Base-by-base conservation (phyloP, 2,797 vertebrate genomes). In the Mallotus villosus region DNA sequence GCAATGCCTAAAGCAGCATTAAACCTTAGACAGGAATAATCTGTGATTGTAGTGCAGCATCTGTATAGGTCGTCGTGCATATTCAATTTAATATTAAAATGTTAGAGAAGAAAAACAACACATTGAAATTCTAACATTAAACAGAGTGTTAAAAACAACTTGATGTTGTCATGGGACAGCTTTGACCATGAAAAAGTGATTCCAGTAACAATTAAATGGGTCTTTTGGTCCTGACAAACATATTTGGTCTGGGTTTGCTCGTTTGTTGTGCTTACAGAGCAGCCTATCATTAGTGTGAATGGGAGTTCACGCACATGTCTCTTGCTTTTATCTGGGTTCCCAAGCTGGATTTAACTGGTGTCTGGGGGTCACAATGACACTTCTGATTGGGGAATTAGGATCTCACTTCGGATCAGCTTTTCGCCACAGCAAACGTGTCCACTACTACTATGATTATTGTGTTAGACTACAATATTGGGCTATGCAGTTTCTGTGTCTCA, bases 161-260 rank as follows among this genome's bases (percentile, higher is more conserved):
- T 4, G 24, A 32, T 14, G n/a, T 41, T 0, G 5, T 62, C 53
- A 32, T 67, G 5, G 32, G 51, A 74, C 85, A 77, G 73, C 80
- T 82, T 82, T 74, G 59, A 78, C 27, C 34, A 12, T 68, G 63
- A 84, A 65, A 73, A 37, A 59, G 41, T 80, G 68, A 78, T 84
- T 82, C 78, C 82, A 68, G 58, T 75, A 74, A 60, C 77, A 57
- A 91, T 87, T 89, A 90, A 91, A 90, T 55, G 59, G 29, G 34
- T n/a, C 22, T 24, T 29, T 76, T 79, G 24, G 63, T 70, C 59
- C 70, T 72, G 22, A 68, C 21, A 27, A 82, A 73, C 17, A 51
- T 74, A 63, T 73, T 70, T 70, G 19, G 16, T 76, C 22, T 63
- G 27, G 70, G 24, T 63, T 74, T 17, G 22, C 17, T 34, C 24